Evolutionary conservation across 2,113 vertebrate species (phyloP), one percentile per base, ranked within the genome.

Genomic region (Seriola aureovittata): DNA sequence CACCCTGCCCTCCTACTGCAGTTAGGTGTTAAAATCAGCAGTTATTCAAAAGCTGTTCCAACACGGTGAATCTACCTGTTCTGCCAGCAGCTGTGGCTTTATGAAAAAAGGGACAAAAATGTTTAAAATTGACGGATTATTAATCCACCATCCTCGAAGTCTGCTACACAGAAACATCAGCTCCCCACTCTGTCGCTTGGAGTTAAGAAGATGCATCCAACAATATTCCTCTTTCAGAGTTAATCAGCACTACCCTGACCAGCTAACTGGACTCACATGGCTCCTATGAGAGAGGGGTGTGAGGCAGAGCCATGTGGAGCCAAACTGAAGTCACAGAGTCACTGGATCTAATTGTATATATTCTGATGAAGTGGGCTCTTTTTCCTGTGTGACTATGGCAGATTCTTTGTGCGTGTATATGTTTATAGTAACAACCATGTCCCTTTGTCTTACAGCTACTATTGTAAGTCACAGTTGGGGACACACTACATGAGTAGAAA

Each of bases 201-300:
- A 81, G 79, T 81, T 68, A 87, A 81, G 85, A 83, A 63, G 62
- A 81, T 14, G 68, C 46, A 14, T 73, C 55, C 83, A 93, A 93
- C 93, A 94, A 89, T 87, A 89, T 91, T 85, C 67, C 70, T 82
- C 91, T 90, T 92, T 92, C 88, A 93, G 85, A 90, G 91, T 78
- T 85, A 92, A 89, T 88, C 71, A 92, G 89, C 90, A 68, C 82
- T 81, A 71, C 88, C 92, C 85, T 92, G 86, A 86, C 82, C 66
- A 87, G 85, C 86, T 95, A 95, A 95, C 89, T 80, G 65, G 88
- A 92, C 89, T 95, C 93, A 95, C 94, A 94, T 94, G 94, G 84
- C 73, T 91, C 69, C 60, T 66, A 71, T 86, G 85, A 91, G 71
- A 70, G 36, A 58, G 32, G 71, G 78, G 48, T 36, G 60, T 70